Base-by-base conservation (phyloP, 64 coral and sea anemone species). In the Stichodactyla helianthus region DNA sequence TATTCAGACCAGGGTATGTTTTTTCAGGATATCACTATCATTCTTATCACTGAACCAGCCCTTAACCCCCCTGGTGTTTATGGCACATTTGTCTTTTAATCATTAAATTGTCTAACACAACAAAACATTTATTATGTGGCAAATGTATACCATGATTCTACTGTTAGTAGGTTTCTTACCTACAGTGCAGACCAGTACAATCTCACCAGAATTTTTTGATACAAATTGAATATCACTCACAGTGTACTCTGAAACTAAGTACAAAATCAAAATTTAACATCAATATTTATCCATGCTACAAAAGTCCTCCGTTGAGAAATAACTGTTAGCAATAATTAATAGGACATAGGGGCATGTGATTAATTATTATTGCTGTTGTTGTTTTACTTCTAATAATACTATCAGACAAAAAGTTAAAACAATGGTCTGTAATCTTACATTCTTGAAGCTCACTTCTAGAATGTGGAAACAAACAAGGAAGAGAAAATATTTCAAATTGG, bases 401-500 rank as follows among this genome's bases (percentile, higher is more conserved):
- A 65, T 65, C 9, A 65, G 56, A 59, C 9, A 59, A 65, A n/a
- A 11, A 65, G 19, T n/a, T 1, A 20, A 20, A 12, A 6, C 19
- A 65, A n/a, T 9, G 35, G 35, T 22, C 19, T n/a, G 9, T 74
- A 9, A 71, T 88, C 90, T 91, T 76, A 95, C 93, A 86, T 78
- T 95, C 84, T 84, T 95, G 81, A 86, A 80, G 88, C 57, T 95
- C 94, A 87, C 23, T 87, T 86, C 85, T 86, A 18, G 90, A 87
- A 70, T 95, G 94, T 31, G 94, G 94, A 68, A 95, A 95, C 27
- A 95, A 77, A 70, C 94, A 89, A 50, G 94, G 94, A 51, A 95
- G 83, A 55, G 94, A 86, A 80, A 92, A 90, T 55, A 87, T 89
- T 10, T 56, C 10, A 50, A 95, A 92, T 28, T 92, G 83, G 27